Evolutionary conservation across 2,797 vertebrate species (phyloP).

Genomic region (Neopelma chrysocephalum): DNA sequence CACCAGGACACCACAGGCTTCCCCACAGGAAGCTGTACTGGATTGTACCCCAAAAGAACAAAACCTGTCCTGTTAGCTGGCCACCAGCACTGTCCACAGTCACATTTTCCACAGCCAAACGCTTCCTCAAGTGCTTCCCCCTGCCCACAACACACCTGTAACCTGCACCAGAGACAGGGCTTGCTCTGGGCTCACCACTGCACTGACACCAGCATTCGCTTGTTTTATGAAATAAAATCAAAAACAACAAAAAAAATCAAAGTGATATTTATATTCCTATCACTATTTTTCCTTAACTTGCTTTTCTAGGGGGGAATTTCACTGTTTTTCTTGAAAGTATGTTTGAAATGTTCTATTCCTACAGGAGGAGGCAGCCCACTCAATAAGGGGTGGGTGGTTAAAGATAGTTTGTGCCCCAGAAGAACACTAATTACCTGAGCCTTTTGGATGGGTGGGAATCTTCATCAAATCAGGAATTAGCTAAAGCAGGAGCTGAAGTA

Average conservation of each 20-base stretch:
- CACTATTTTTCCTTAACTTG: not conserved
- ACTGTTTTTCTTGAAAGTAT: not conserved
- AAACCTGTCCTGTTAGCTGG: rapidly evolving
- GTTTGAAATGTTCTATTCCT: not conserved
- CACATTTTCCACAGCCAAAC: not conserved
- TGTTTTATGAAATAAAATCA: not conserved
- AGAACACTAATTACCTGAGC: not conserved
- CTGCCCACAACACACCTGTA: not conserved
- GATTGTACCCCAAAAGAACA: not conserved
- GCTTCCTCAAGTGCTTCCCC: not conserved
- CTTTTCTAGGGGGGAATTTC: rapidly evolving
- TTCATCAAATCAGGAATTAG: not conserved
- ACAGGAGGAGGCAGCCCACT: not conserved
- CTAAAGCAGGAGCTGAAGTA: not conserved
- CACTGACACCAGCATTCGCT: not conserved
- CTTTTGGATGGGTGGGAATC: not conserved
- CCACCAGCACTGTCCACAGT: rapidly evolving
- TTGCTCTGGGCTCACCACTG: too few species aligned
- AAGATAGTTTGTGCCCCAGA: not conserved
- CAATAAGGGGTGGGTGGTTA: not conserved
- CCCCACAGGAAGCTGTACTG: not conserved
- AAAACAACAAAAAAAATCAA: rapidly evolving
- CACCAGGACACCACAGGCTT: not conserved
- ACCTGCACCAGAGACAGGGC: not conserved
- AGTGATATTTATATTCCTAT: not conserved